phyloP scores from a whole-genome alignment of 2,113 vertebrate genomes.

The Malurus alboscapulatus region DNA sequence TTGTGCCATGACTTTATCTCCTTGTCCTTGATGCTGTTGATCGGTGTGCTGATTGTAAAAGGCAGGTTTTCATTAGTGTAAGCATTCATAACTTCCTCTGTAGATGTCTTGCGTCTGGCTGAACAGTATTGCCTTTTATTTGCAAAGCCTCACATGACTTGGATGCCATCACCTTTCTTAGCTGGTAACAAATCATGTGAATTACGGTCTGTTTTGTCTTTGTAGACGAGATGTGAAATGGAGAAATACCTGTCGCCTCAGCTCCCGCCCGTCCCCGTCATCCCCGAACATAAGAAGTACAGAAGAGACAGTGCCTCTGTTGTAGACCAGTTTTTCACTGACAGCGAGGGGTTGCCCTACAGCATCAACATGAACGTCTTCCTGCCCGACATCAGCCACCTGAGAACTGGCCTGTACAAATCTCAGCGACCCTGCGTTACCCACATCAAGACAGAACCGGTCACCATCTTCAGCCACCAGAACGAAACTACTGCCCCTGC shows the following conservation, averaged over 20 bases:
- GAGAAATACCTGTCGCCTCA: constrained; percentile 87
- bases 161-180: not conserved
- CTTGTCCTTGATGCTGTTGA: not conserved
- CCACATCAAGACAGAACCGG: constrained; percentile 90
- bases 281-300: constrained; percentile 84
- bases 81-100: not conserved
- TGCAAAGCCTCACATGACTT: not conserved
- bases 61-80: constrained; percentile 9
- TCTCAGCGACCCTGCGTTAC: constrained; percentile 80
- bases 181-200: not conserved
- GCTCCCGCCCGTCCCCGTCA: constrained; percentile 71
- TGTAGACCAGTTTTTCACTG: constrained; percentile 90
- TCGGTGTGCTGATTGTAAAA: not conserved
- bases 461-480: constrained; percentile 82
- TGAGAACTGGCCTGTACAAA: constrained; percentile 89
- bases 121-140: not conserved
- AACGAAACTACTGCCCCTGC: constrained; percentile 75
- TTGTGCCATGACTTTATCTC: not conserved
- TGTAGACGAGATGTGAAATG: constrained; percentile 93
- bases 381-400: constrained; percentile 87
- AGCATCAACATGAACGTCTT: constrained; percentile 96
- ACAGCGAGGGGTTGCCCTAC: constrained; percentile 86
- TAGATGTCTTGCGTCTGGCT: not conserved
- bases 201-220: constrained; percentile 31
- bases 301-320: constrained; percentile 83